These are phyloP conservation scores for Australoheros facetus DNA, from an alignment of 2,797 vertebrate genomes.

Conservation along the genomic window DNA sequence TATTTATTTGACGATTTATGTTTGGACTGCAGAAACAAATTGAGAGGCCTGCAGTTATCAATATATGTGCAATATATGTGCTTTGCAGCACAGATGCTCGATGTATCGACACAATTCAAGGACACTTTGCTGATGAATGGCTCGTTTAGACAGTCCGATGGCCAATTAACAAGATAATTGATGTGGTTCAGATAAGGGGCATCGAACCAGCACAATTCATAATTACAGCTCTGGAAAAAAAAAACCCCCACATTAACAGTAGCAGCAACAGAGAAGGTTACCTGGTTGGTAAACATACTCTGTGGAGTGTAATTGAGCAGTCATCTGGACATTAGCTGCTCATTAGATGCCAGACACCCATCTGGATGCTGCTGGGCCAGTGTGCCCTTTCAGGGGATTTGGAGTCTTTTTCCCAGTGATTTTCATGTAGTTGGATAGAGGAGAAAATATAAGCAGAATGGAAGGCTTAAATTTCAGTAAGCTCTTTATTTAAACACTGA, in stretches of 20 bases:
- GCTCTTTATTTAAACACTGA: constrained; percentile 27
- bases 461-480: constrained; percentile 10
- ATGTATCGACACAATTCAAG: constrained; percentile 54
- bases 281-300: constrained; percentile 47
- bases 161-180: constrained; percentile 71
- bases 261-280: constrained; percentile 29
- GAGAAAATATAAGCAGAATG: neutral
- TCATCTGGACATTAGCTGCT: constrained; percentile 66
- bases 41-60: constrained; percentile 11
- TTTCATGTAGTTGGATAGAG: neutral
- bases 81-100: constrained; percentile 28
- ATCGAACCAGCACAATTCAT: constrained; percentile 60
- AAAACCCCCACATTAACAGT: constrained; percentile 22
- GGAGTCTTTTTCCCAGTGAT: neutral
- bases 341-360: constrained; percentile 53
- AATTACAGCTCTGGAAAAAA: constrained; percentile 61
- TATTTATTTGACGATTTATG: constrained; percentile 5
- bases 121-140: constrained; percentile 66
- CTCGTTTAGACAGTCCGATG: constrained; percentile 48
- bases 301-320: constrained; percentile 54
- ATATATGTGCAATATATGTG: constrained; percentile 12
- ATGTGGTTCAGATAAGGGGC: constrained; percentile 62
- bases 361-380: constrained; percentile 46
- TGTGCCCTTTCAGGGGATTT: constrained; percentile 35
- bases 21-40: constrained; percentile 6